phyloP scores from a whole-genome alignment of 1,140 invertebrate genomes.

The Zeugodacus cucurbitae region DNA sequence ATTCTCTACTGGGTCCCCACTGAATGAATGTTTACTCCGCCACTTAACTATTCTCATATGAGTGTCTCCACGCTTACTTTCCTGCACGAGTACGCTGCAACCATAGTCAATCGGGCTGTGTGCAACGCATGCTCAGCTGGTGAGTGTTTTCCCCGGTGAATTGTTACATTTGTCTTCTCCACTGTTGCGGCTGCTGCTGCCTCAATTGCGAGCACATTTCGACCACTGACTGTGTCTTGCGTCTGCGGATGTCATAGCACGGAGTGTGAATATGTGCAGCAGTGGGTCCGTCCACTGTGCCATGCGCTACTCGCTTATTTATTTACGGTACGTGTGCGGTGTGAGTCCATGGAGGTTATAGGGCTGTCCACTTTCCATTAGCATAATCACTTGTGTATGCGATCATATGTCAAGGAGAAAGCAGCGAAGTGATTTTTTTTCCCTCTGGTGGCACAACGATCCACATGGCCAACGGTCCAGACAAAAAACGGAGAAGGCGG shows the following conservation, averaged over 20 bases:
- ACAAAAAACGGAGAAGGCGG: background rate
- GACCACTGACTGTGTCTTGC: conserved; percentile 19
- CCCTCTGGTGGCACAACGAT: background rate
- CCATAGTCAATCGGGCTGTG: background rate
- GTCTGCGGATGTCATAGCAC: background rate
- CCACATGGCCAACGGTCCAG: background rate
- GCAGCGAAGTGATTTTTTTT: conserved; percentile 35
- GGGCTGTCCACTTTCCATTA: conserved; percentile 50
- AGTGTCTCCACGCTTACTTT: background rate
- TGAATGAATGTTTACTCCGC: background rate
- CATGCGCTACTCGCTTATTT: background rate
- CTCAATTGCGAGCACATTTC: conserved; percentile 23
- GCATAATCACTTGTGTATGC: conserved; percentile 43
- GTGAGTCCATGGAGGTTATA: background rate
- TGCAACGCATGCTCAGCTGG: conserved; percentile 39
- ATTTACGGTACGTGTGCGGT: background rate
- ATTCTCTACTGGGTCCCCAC: background rate
- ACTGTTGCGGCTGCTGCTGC: background rate
- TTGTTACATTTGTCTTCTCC: conserved; percentile 42
- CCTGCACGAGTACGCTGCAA: background rate
- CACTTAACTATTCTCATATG: background rate
- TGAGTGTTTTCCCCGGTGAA: conserved; percentile 44
- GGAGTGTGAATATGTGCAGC: conserved; percentile 21
- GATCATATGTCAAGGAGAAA: conserved; percentile 40
- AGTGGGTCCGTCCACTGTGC: background rate